Evolutionary conservation across 2,888 invertebrate genomes (phyloP), one percentile per base, ranked within the genome.

Genomic region (Julus scanicus): DNA sequence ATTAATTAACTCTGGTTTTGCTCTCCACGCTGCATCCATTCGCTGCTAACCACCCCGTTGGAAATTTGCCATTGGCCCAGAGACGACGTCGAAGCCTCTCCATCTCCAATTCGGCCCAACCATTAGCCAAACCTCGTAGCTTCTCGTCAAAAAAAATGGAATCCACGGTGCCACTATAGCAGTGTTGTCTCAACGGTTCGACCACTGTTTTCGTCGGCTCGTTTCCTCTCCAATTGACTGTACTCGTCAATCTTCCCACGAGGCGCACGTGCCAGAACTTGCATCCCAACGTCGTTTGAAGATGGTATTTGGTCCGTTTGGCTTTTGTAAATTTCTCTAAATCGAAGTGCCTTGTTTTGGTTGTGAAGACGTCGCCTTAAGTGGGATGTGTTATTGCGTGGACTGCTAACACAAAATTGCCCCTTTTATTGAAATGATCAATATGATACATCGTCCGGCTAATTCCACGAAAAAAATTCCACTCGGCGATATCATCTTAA

Each of bases 281-380:
- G 84, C 84, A 84, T 84, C 84, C 44, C n/a, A 84, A 84, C 40
- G 84, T 71, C 20, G 71, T 71, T 71, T 20, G 29, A 71, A 20
- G 71, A 71, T 71, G 71, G 71, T 71, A 20, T 71, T 71, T 71
- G 71, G 71, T 71, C 71, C 2, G 71, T 71, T 71, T 48, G 84
- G 40, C 84, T 84, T 6, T 84, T 39, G 39, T 20, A 20, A 84
- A 84, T 84, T 84, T 84, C 84, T 84, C n/a, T 48, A 44, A 48
- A 49, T 53, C 39, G 57, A 86, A 86, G 86, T 86, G 86, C 86
- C 86, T 86, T 86, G 86, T 86, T 86, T 86, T 86, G 86, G 86
- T 86, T 86, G 57, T 53, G 86, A 86, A 48, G 84, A 84, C 84
- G 84, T 84, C 84, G 15, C 48, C 71, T 71, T 29, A 71, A 29